Conservation (phyloP, 2,888 invertebrate species). For the Archaeoteleia sp. region DNA sequence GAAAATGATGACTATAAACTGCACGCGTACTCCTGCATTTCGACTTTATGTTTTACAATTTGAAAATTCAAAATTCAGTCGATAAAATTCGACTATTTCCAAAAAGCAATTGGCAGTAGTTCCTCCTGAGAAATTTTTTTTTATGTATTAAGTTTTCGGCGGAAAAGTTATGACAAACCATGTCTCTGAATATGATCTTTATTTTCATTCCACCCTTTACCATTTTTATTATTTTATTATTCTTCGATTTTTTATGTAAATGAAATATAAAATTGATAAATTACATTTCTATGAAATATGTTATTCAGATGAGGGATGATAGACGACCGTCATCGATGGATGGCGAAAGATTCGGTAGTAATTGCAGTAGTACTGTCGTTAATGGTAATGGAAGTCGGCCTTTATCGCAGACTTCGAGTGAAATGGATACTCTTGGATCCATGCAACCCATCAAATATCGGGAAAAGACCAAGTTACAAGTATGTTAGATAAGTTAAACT, state of each 20-base stretch:
- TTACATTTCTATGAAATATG: slow-evolving; percentile 6
- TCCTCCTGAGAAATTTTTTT: too few relatives aligned
- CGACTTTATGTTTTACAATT: too few relatives aligned
- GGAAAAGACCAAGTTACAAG: slow-evolving; percentile 72
- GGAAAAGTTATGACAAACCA: too few relatives aligned
- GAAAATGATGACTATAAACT: too few relatives aligned
- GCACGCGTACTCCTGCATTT: too few relatives aligned
- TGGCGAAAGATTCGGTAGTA: slow-evolving; percentile 75
- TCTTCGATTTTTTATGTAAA: slow-evolving; percentile 3
- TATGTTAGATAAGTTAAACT: slow-evolving; percentile 54
- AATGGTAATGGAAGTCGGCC: slow-evolving; percentile 77
- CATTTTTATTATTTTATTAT: too few relatives aligned
- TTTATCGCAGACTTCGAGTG: slow-evolving; percentile 82
- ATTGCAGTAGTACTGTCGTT: slow-evolving; percentile 69
- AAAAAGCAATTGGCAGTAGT: too few relatives aligned
- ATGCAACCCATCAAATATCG: slow-evolving; percentile 71
- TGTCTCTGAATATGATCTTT: too few relatives aligned
- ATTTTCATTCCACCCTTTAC: too few relatives aligned
- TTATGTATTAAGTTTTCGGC: too few relatives aligned
- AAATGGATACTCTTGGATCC: slow-evolving; percentile 75
- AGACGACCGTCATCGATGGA: slow-evolving; percentile 74
- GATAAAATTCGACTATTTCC: too few relatives aligned
- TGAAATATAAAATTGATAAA: neutral
- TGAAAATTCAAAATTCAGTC: too few relatives aligned
- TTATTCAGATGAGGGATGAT: slow-evolving; percentile 68